Conservation (phyloP, 2,113 vertebrate genomes). For the Axis porcinus region DNA sequence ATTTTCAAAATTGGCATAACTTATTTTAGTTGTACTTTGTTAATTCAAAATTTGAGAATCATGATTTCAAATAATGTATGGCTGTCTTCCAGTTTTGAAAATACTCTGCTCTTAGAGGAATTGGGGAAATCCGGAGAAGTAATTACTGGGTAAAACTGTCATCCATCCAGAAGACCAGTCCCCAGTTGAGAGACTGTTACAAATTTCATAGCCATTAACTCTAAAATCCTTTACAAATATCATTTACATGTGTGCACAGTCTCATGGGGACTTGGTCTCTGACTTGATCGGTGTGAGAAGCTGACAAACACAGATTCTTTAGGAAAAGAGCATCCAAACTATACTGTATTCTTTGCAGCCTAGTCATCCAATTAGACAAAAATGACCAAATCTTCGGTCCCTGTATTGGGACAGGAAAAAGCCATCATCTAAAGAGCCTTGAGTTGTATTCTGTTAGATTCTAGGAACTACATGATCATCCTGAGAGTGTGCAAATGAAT, state of each 20-base stretch:
- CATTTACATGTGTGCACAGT: neutral
- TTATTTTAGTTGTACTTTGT: neutral
- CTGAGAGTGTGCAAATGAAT: neutral
- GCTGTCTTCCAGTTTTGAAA: neutral
- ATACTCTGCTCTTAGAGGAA: neutral
- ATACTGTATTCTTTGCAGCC: constrained; percentile 21
- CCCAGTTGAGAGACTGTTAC: neutral
- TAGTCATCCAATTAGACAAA: neutral
- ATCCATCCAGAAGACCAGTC: neutral
- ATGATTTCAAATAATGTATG: neutral
- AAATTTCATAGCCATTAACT: constrained; percentile 24
- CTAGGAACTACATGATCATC: neutral
- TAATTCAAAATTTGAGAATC: neutral
- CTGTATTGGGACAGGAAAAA: neutral
- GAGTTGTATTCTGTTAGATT: neutral
- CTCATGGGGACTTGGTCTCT: neutral
- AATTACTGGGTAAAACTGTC: constrained; percentile 3
- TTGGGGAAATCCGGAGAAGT: neutral
- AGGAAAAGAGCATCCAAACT: constrained; percentile 12
- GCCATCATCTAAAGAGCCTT: neutral
- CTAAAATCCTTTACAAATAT: constrained; percentile 1
- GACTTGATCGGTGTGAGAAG: neutral
- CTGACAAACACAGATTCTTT: constrained; percentile 27
- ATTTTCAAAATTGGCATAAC: neutral
- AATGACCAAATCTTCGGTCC: neutral